Conservation (phyloP, 2,113 vertebrate genomes). For the Cnemophilus loriae region DNA sequence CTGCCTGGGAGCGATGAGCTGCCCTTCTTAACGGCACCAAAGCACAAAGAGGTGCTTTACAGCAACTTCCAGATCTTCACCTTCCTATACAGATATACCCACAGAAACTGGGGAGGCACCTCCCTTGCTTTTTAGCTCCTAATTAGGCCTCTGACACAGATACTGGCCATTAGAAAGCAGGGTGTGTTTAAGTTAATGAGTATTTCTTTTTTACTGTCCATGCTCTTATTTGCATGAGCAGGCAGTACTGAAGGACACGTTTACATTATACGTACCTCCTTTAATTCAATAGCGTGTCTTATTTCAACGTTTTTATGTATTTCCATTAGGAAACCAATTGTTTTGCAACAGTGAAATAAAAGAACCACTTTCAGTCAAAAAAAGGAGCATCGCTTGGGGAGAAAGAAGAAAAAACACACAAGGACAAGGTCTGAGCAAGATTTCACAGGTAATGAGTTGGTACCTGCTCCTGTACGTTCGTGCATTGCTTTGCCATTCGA, state of each 20-base stretch:
- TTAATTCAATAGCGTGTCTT: background rate
- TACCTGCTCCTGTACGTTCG: rapidly evolving
- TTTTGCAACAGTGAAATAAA: background rate
- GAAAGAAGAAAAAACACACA: background rate
- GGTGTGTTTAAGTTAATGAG: background rate
- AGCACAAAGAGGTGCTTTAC: background rate
- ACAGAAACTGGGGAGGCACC: background rate
- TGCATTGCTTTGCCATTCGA: background rate
- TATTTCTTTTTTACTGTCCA: background rate
- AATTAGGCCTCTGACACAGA: background rate
- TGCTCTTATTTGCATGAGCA: background rate
- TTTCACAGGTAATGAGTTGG: background rate
- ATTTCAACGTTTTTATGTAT: background rate
- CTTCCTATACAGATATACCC: rapidly evolving
- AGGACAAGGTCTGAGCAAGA: background rate
- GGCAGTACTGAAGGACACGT: background rate
- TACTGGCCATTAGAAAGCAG: background rate
- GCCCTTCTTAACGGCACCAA: background rate
- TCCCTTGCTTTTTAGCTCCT: background rate
- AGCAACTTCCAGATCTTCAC: background rate
- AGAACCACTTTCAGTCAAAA: background rate
- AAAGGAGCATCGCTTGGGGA: background rate
- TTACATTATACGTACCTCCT: background rate
- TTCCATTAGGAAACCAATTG: background rate
- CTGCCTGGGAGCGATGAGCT: background rate